Evolutionary conservation across 2,113 vertebrate genomes (phyloP).

Genomic region (Nettapus auritus): DNA sequence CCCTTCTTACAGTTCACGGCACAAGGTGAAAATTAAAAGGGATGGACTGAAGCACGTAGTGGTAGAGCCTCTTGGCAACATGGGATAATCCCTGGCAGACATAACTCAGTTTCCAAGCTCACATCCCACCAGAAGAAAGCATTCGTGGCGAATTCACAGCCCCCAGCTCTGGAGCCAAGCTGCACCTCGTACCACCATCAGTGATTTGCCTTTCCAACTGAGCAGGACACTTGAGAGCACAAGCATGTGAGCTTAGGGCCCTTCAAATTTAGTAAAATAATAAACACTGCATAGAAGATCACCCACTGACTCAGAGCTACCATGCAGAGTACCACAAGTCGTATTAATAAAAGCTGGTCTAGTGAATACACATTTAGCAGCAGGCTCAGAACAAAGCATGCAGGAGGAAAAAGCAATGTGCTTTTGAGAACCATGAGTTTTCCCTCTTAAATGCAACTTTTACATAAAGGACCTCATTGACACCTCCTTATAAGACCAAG

Average conservation of each 20-base stretch:
- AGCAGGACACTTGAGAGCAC: not conserved
- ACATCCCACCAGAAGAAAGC: not conserved
- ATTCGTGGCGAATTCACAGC: not conserved
- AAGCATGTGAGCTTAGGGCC: not conserved
- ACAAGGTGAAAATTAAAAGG: not conserved
- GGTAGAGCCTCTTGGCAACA: not conserved
- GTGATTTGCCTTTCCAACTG: not conserved
- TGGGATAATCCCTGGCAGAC: fast-evolving
- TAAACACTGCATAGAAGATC: not conserved
- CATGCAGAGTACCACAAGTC: not conserved
- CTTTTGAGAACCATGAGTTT: not conserved
- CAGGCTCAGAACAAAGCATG: not conserved
- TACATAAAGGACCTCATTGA: not conserved
- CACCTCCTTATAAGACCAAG: not conserved
- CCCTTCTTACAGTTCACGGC: not conserved
- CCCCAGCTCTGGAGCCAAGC: not conserved
- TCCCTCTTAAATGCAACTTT: not conserved
- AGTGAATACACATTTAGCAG: not conserved
- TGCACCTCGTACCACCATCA: not conserved
- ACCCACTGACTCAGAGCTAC: not conserved
- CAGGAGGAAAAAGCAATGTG: not conserved
- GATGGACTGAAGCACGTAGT: not conserved
- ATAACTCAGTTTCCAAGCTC: not conserved
- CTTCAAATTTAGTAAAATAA: not conserved
- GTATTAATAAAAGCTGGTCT: not conserved